Evolutionary conservation across 2,797 vertebrate species (phyloP), one percentile per base, ranked within the genome.

Genomic region (Todus mexicanus): DNA sequence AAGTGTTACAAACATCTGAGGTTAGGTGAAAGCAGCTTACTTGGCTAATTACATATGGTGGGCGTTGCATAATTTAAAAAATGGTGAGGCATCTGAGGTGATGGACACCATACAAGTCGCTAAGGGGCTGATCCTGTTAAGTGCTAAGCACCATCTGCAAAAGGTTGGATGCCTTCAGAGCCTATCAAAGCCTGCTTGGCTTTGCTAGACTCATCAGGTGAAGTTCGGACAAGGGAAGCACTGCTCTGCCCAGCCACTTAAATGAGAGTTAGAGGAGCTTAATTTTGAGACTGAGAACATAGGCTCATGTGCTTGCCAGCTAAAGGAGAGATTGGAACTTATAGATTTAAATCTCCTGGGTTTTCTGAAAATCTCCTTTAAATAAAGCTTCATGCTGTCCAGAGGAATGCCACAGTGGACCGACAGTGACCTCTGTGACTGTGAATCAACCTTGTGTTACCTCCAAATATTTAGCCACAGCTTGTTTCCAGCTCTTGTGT

Each of bases 91-190:
- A 89, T 75, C 65, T 51, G 84, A 93, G 96, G 95, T 93, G 93
- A 95, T 95, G 93, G 82, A 47, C 63, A 78, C n/a, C 82, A 84
- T 38, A 35, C 23, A 8, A 70, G 56, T 35, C 3, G 1, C 73
- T 69, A 68, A 81, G 69, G 88, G 81, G 73, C 87, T 95, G 95
- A 96, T 95, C 95, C 82, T 92, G 82, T 92, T 95, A 96, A 92
- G 59, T 18, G 70, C 87, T 93, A 93, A 96, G 56, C 69, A 7
- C 53, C 5, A 6, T 83, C 75, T 83, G 65, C 59, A 59, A 89
- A 70, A 66, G 37, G 27, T 70, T 72, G 70, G 79, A 51, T 72
- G 66, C 51, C 88, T 77, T 85, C 59, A 72, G 17, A 0, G 0
- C 29, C 76, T 72, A 63, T 68, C 76, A 75, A 95, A 93, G 70